These are phyloP conservation scores for Mactromeris polynyma DNA, from an alignment of 2,888 invertebrate genomes.

Conservation along the genomic window DNA sequence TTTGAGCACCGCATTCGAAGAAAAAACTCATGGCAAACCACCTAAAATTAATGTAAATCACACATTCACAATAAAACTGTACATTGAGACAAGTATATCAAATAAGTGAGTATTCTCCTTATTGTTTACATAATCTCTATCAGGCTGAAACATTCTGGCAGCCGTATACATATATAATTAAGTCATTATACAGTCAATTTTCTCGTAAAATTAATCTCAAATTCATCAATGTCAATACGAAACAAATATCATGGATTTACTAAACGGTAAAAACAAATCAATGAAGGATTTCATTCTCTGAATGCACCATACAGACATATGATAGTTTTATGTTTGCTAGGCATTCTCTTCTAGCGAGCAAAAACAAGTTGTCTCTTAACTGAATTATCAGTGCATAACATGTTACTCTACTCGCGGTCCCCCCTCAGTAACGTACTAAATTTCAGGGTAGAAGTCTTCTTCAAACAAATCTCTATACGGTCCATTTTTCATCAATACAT, in stretches of 20 bases:
- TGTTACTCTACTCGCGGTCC: constrained; percentile 43
- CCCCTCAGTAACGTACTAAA: constrained; percentile 35
- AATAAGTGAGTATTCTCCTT: background rate
- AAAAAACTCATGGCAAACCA: constrained; percentile 32
- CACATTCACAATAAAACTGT: constrained; percentile 11
- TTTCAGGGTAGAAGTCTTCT: constrained; percentile 19
- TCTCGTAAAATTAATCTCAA: constrained; percentile 16
- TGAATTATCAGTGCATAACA: constrained; percentile 40
- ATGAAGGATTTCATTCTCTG: background rate
- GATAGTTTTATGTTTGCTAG: constrained; percentile 19
- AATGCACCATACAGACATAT: constrained; percentile 16
- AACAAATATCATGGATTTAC: background rate
- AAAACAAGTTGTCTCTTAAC: constrained; percentile 31
- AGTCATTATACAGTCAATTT: background rate
- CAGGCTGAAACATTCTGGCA: background rate
- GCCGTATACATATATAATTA: background rate
- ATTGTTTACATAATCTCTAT: background rate
- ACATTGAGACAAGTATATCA: constrained; percentile 27
- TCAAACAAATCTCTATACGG: constrained; percentile 18
- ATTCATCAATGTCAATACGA: constrained; percentile 15
- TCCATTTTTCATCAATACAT: constrained; percentile 46
- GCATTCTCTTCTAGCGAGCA: constrained; percentile 20
- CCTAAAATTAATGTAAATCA: constrained; percentile 23
- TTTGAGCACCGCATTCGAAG: constrained; percentile 44
- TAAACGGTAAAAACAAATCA: background rate